Conservation (phyloP, 2,888 invertebrate genomes). For the Dryococelus australis region DNA sequence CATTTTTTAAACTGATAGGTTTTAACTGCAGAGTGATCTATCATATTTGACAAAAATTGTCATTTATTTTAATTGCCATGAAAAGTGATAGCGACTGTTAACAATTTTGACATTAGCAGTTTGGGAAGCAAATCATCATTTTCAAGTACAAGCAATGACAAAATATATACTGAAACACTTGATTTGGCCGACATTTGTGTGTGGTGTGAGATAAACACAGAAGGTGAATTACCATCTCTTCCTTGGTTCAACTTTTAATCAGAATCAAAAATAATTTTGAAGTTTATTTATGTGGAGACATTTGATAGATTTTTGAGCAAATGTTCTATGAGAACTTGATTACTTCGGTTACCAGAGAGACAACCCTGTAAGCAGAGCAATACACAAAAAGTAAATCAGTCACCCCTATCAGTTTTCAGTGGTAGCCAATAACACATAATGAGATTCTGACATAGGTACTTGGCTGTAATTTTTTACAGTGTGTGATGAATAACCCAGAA, state of each 20-base stretch:
- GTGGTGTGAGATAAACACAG: constrained; percentile 4
- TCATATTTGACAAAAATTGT: too few relatives aligned
- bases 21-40: too few relatives aligned
- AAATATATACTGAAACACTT: not conserved
- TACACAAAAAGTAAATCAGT: not conserved
- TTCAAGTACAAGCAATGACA: not conserved
- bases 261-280: not conserved
- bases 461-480: not conserved
- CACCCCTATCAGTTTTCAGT: not conserved
- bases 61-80: not conserved
- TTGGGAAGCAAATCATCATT: not conserved
- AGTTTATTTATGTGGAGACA: not conserved
- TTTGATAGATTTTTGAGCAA: not conserved
- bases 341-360: not conserved
- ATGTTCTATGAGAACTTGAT: not conserved
- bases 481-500: not conserved
- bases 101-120: not conserved
- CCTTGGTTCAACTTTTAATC: not conserved
- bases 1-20: too few relatives aligned
- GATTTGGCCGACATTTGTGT: not conserved
- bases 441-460: not conserved
- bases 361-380: not conserved
- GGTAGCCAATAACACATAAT: not conserved
- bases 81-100: not conserved
- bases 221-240: not conserved